phyloP scores from a whole-genome alignment of 2,797 vertebrate genomes.

The Mormyrus hasselquistii region DNA sequence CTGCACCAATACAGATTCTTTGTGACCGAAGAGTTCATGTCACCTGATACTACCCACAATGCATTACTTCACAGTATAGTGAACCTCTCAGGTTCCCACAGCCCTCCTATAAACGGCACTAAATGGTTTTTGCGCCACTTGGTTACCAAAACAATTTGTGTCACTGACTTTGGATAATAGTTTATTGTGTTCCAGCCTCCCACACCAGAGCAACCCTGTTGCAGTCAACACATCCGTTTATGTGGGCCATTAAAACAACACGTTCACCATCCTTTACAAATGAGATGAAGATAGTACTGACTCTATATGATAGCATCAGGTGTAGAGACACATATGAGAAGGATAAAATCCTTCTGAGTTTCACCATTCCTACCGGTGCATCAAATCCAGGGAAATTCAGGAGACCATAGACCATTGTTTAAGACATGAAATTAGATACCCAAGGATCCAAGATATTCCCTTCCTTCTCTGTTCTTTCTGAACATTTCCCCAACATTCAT shows the following conservation, averaged over 20 bases:
- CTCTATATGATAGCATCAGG: neutral
- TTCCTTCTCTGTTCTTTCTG: neutral
- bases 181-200: neutral
- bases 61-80: neutral
- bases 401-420: neutral
- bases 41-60: conserved; percentile 11
- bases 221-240: neutral
- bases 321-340: neutral
- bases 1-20: neutral
- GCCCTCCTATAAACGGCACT: neutral
- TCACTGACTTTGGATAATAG: neutral
- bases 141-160: neutral
- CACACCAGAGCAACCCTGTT: neutral
- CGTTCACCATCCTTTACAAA: neutral
- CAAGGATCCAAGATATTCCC: neutral
- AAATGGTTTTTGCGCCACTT: conserved; percentile 6
- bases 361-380: neutral
- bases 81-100: neutral
- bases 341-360: neutral
- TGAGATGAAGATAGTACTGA: neutral
- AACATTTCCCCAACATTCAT: neutral
- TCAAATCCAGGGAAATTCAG: neutral
- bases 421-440: neutral
- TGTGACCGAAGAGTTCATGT: neutral
- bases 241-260: too few species aligned